These are phyloP conservation scores for Leistus spinibarbis DNA, from an alignment of 2,888 invertebrate genomes.

Conservation along the genomic window DNA sequence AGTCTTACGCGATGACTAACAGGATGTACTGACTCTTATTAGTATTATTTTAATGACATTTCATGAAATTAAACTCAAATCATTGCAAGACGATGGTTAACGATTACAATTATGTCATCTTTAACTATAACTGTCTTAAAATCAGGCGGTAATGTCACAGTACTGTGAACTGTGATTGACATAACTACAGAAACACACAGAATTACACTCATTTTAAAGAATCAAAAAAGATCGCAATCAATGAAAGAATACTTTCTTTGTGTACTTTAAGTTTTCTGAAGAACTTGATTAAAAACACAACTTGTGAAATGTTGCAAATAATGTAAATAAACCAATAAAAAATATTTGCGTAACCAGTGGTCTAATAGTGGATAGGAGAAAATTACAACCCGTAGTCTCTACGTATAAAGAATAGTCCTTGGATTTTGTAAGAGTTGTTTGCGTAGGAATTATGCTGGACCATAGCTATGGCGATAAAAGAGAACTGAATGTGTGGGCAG, in stretches of 20 bases:
- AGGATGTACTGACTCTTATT: not conserved
- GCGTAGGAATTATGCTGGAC: constrained; percentile 1
- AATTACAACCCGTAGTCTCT: not conserved
- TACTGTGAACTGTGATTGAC: not conserved
- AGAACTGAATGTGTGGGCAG: not conserved
- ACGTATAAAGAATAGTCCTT: not conserved
- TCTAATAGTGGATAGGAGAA: not conserved
- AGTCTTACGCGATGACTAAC: not conserved
- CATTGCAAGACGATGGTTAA: not conserved
- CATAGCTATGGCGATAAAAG: not conserved
- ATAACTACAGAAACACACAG: too few relatives aligned
- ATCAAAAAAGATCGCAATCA: not conserved
- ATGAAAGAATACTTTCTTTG: too few relatives aligned
- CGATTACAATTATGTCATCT: not conserved
- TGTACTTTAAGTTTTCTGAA: too few relatives aligned
- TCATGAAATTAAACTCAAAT: not conserved
- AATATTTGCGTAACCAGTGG: not conserved
- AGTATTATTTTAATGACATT: not conserved
- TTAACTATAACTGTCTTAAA: not conserved
- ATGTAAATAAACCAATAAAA: too few relatives aligned
- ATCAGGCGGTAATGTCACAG: not conserved
- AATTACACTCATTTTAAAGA: too few relatives aligned
- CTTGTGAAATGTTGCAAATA: too few relatives aligned
- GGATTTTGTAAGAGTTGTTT: not conserved
- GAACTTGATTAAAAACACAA: too few relatives aligned